Evolutionary conservation across 2,113 vertebrate species (phyloP).

Genomic region (Cinclus mexicanus): DNA sequence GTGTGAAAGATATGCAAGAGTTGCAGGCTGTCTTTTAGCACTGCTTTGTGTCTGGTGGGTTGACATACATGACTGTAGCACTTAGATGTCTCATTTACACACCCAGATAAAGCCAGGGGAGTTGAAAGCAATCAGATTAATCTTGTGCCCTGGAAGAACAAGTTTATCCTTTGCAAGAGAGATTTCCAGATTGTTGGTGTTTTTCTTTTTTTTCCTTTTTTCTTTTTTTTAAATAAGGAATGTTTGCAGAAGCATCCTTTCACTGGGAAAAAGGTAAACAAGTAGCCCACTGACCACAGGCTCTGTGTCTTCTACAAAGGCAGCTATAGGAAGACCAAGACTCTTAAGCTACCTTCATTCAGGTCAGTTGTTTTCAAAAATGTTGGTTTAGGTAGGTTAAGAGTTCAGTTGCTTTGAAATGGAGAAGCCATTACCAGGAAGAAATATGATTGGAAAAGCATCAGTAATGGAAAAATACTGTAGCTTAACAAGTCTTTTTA

Average conservation of each 20-base stretch:
- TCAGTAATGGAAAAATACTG: conserved; percentile 1
- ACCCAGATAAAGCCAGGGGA: conserved; percentile 3
- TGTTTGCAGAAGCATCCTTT: background rate
- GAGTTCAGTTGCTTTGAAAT: background rate
- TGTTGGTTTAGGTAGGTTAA: background rate
- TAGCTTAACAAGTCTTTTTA: background rate
- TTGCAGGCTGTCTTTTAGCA: background rate
- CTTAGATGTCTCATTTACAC: background rate
- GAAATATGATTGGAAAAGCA: background rate
- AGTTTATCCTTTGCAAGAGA: background rate
- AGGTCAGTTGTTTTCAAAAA: background rate
- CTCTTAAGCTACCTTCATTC: background rate
- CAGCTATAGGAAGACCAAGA: background rate
- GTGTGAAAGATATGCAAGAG: background rate
- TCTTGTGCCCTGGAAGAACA: background rate
- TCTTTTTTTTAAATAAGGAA: background rate
- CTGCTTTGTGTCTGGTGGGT: background rate
- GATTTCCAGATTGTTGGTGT: background rate
- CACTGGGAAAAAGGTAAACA: background rate
- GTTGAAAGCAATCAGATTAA: conserved; percentile 3
- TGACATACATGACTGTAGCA: background rate
- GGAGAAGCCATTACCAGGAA: background rate
- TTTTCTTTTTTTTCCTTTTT: background rate
- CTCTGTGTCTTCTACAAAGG: background rate
- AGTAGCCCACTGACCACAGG: background rate